Base-by-base conservation (phyloP, 1,140 invertebrate genomes). In the Drosophila parvula region DNA sequence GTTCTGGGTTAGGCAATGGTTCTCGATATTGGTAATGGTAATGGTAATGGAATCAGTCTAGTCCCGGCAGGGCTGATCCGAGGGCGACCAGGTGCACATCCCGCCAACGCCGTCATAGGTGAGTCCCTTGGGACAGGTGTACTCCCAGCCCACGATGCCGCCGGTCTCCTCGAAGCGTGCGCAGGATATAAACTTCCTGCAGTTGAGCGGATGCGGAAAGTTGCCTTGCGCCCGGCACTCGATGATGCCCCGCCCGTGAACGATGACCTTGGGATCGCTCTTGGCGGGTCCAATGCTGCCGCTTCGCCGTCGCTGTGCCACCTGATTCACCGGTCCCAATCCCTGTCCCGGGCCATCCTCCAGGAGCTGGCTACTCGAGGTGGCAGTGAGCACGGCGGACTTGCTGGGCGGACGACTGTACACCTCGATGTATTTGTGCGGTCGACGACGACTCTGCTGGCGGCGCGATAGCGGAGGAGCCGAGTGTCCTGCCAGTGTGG, bases 101-200 rank as follows among this genome's bases (percentile, higher is more conserved):
- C 96, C 96, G 16, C 97, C 97, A 5, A 97, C 95, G 1, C 96
- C 96, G 92, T 98, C 97, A 90, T 97, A 98, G 60, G 96, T 96
- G 0, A 98, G 92, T 28, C 95, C 95, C 61, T 95, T 95, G 0
- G 97, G 97, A 90, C 97, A 98, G 1, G 96, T 96, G 91, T 97
- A 97, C 71, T 97, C 96, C 94, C 96, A 97, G 3, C 96, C 96
- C 0, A 96, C 92, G 0, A 97, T 94, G 22, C 94, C 93, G 36
- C 95, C 95, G 78, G 94, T 95, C 50, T 96, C 96, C 56, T 83
- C 83, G 93, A 97, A 96, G 89, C 94, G 95, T 0, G 96, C 96
- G 90, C 97, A 98, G 8, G 96, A 96, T 67, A 98, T 97, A 91
- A 97, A 98, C 92, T 97, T 97, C 91, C 95, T 96, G 91, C 97